Evolutionary conservation across 2,113 vertebrate species (phyloP).

Genomic region (Sprattus sprattus): DNA sequence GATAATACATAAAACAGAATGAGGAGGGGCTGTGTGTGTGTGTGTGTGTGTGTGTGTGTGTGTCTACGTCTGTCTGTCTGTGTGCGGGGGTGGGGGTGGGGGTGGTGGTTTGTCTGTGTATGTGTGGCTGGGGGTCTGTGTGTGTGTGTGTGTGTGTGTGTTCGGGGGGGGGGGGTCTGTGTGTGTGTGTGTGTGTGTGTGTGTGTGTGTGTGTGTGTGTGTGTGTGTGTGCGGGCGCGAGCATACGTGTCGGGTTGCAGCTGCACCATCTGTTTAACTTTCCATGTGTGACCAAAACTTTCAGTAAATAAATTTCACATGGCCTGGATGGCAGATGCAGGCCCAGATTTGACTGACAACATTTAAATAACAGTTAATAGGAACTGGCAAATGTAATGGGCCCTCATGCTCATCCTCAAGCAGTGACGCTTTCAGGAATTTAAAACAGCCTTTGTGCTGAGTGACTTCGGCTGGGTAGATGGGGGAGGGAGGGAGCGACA

Average conservation of each 20-base stretch:
- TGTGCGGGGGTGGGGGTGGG: slow-evolving; percentile 22
- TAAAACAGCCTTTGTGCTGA: slow-evolving; percentile 40
- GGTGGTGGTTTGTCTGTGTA: slow-evolving; percentile 34
- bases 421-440: slow-evolving; percentile 41
- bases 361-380: slow-evolving; percentile 73
- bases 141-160: slow-evolving; percentile 19
- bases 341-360: slow-evolving; percentile 71
- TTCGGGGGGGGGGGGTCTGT: slow-evolving; percentile 29
- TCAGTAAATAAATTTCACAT: slow-evolving; percentile 78
- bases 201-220: slow-evolving; percentile 49
- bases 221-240: slow-evolving; percentile 45
- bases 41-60: slow-evolving; percentile 44
- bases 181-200: slow-evolving; percentile 36
- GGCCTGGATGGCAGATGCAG: slow-evolving; percentile 71
- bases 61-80: slow-evolving; percentile 42
- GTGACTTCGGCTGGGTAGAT: slow-evolving; percentile 6
- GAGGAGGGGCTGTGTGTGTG: slow-evolving; percentile 44
- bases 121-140: slow-evolving; percentile 9
- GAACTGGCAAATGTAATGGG: slow-evolving; percentile 54
- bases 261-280: slow-evolving; percentile 86
- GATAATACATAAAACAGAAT: slow-evolving; percentile 72
- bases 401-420: slow-evolving; percentile 38
- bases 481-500: neutral
- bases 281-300: slow-evolving; percentile 88
- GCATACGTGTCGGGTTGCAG: slow-evolving; percentile 41